These are phyloP conservation scores for Zaprionus vittiger DNA, from an alignment of 1,140 invertebrate species.

Conservation along the genomic window DNA sequence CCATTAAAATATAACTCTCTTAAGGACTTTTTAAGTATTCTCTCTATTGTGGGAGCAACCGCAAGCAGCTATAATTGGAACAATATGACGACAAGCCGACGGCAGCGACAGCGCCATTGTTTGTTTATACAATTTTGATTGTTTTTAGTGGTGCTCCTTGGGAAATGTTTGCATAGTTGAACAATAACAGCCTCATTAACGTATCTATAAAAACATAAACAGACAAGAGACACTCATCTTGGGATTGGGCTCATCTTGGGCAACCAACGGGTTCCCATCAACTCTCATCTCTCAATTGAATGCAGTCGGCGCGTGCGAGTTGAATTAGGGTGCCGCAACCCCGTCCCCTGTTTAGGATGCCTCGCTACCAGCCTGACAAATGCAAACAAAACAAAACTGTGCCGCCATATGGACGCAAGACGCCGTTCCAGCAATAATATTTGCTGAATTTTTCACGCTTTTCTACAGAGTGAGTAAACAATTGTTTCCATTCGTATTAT, in stretches of 20 bases:
- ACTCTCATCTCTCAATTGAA: conserved; percentile 2
- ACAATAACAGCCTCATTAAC: conserved; percentile 81
- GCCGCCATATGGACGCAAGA: conserved; percentile 72
- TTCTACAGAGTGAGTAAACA: conserved; percentile 60
- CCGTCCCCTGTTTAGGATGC: conserved; percentile 22
- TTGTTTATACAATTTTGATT: conserved; percentile 81
- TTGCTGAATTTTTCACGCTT: conserved; percentile 75
- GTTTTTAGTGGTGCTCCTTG: conserved; percentile 71
- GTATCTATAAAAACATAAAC: conserved; percentile 81
- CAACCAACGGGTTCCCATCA: conserved; percentile 28
- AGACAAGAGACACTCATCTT: conserved; percentile 66
- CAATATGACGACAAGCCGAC: conserved; percentile 67
- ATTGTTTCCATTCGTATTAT: conserved; percentile 53
- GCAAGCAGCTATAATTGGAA: conserved; percentile 70
- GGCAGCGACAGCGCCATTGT: conserved; percentile 65
- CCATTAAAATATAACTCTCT: not conserved
- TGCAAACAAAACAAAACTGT: conserved; percentile 51
- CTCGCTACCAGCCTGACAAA: conserved; percentile 40
- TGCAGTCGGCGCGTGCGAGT: conserved; percentile 57
- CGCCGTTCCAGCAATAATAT: conserved; percentile 53
- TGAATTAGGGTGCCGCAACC: conserved; percentile 41
- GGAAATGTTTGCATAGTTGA: conserved; percentile 59
- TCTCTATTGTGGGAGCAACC: conserved; percentile 48
- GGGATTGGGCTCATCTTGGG: conserved; percentile 2
- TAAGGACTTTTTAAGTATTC: not conserved